Evolutionary conservation across 2,797 vertebrate genomes (phyloP), one percentile per base, ranked within the genome.

Genomic region (Periophthalmus magnuspinnatus): DNA sequence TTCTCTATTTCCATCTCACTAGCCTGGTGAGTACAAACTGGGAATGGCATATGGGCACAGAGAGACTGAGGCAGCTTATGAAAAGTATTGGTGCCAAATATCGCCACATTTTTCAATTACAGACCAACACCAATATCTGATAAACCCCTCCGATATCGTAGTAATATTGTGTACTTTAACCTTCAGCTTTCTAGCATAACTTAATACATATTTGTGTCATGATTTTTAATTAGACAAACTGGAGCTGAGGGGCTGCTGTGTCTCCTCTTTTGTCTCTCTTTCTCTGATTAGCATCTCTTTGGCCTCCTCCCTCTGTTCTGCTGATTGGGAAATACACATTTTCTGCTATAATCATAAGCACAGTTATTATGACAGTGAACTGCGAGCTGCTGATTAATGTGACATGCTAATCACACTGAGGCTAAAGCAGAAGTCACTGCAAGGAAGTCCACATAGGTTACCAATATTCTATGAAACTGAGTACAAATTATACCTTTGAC

Each of bases 311-410:
- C 55, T 38, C 7, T 47, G 55, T 61, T 55, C 19, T 24, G 45
- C 64, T 76, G 70, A 78, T 65, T 73, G 21, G 55, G 47, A 77
- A 63, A 62, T 34, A 65, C 65, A 67, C 28, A 50, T 67, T 19
- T 67, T 67, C 50, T 34, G 66, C 33, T 64, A 74, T 72, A 72
- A 75, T 80, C 72, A 80, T 81, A 79, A 81, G 54, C 50, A 72
- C 48, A 54, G 58, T 64, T 64, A 76, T 79, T 76, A 82, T 48
- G 76, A 65, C 67, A 72, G 70, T 72, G 55, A 68, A 61, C 77
- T 71, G 75, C 67, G 28, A 71, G 75, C 1, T 1, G 59, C 58
- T 77, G 71, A 78, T 73, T 73, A 78, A 67, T 71, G 13, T 17
- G 52, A 69, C 54, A 69, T 62, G 52, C 16, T 34, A 65, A 67